Conservation (phyloP, 2,888 invertebrate genomes). For the Aphidoletes aphidimyza region DNA sequence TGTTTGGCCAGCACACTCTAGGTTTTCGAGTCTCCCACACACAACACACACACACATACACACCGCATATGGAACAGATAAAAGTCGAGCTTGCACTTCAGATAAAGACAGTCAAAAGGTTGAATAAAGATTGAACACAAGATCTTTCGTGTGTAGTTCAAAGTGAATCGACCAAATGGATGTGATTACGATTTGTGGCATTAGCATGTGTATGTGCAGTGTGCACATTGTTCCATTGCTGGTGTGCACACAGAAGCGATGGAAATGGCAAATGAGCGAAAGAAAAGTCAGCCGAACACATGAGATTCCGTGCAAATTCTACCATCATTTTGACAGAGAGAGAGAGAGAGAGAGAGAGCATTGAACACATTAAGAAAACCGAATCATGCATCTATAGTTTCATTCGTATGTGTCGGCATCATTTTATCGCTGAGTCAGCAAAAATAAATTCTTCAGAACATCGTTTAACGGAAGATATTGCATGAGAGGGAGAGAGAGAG, state of each 20-base stretch:
- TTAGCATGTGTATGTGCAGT: too few species aligned
- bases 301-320: too few species aligned
- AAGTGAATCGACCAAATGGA: conserved; percentile 36
- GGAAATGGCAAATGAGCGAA: too few species aligned
- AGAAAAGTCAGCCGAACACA: too few species aligned
- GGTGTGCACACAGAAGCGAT: too few species aligned
- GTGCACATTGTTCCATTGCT: neutral
- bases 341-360: neutral
- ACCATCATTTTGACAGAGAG: neutral
- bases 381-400: neutral
- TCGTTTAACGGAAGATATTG: too few species aligned
- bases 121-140: conserved; percentile 22
- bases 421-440: neutral
- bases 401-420: neutral
- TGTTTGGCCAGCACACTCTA: neutral
- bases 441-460: neutral
- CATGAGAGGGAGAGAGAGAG: neutral
- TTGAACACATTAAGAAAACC: conserved; percentile 31
- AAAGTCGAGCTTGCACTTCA: conserved; percentile 7
- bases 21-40: too few species aligned
- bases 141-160: neutral
- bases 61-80: conserved; percentile 6
- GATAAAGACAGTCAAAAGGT: conserved; percentile 1
- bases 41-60: neutral
- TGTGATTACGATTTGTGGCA: conserved; percentile 46